A percentile compares a stretch with the other conserved stretches of the same genome.
Evolutionary conservation across 1,140 invertebrate genomes (phyloP).

Genomic region (Globodera rostochiensis): DNA sequence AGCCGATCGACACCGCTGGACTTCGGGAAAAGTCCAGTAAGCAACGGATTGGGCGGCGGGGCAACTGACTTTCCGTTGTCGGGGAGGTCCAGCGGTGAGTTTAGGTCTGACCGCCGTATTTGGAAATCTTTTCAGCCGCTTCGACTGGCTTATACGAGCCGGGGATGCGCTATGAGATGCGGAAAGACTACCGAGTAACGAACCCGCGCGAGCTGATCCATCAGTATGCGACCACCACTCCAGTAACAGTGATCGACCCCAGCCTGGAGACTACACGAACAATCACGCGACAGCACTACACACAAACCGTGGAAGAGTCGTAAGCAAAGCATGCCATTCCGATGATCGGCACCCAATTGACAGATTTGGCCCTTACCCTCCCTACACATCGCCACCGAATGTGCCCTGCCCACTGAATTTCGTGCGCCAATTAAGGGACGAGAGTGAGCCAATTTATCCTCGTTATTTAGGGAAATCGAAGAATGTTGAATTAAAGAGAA

Average conservation of each 20-base stretch:
- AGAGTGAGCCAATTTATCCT: slow-evolving; percentile 44
- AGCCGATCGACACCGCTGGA: slow-evolving; percentile 41
- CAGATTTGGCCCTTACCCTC: slow-evolving; percentile 58
- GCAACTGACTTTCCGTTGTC: slow-evolving; percentile 43
- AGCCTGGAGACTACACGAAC: slow-evolving; percentile 53
- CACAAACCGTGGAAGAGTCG: slow-evolving; percentile 52
- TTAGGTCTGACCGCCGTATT: background rate
- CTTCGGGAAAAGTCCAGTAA: slow-evolving; percentile 5
- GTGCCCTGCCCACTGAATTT: slow-evolving; percentile 52
- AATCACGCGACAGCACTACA: slow-evolving; percentile 54
- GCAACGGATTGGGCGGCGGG: slow-evolving; percentile 42
- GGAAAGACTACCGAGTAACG: slow-evolving; percentile 60
- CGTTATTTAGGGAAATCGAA: too few relatives aligned
- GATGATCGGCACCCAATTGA: background rate
- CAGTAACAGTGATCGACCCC: slow-evolving; percentile 48
- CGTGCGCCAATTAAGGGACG: slow-evolving; percentile 62
- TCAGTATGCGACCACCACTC: slow-evolving; percentile 63
- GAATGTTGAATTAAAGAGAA: too few relatives aligned
- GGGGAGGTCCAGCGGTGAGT: slow-evolving; percentile 49
- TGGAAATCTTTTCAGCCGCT: slow-evolving; percentile 38
- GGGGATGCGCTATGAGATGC: slow-evolving; percentile 55
- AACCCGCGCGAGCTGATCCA: slow-evolving; percentile 63
- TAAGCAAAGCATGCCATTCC: slow-evolving; percentile 26
- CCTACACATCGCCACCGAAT: slow-evolving; percentile 47
- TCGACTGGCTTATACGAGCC: slow-evolving; percentile 46